Evolutionary conservation across 2,797 vertebrate species (phyloP).

Genomic region (Botia kubotai): DNA sequence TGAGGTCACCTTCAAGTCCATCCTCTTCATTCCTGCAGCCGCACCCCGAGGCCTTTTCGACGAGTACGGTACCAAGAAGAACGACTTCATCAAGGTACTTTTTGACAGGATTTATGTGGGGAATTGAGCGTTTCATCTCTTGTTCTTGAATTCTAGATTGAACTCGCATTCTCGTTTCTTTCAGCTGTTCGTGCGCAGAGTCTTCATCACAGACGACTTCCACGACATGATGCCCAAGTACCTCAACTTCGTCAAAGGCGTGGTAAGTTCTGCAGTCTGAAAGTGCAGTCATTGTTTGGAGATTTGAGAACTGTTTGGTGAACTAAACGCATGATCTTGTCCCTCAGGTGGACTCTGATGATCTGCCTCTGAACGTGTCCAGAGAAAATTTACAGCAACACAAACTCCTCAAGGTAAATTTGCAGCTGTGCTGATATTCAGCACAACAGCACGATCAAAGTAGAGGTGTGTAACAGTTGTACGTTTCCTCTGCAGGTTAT

Average conservation of each 20-base stretch:
- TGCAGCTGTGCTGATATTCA: no score
- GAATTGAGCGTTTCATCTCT: not conserved
- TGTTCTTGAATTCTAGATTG: not conserved
- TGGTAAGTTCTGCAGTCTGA: slow-evolving; percentile 81
- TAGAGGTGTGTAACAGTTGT: not conserved
- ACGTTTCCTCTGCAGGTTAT: slow-evolving; percentile 83
- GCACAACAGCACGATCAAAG: no score
- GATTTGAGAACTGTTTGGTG: not conserved
- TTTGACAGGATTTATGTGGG: no score
- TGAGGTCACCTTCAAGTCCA: slow-evolving; percentile 98
- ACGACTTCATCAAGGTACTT: slow-evolving; percentile 94
- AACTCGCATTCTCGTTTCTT: not conserved
- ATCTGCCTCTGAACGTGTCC: slow-evolving; percentile 96
- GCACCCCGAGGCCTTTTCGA: slow-evolving; percentile 97
- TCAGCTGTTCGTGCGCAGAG: slow-evolving; percentile 85
- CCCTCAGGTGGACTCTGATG: slow-evolving; percentile 94
- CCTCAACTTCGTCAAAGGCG: slow-evolving; percentile 95
- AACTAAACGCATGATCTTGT: slow-evolving; percentile 1
- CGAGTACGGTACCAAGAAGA: slow-evolving; percentile 98
- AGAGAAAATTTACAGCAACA: slow-evolving; percentile 98
- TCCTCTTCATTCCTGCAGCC: slow-evolving; percentile 90
- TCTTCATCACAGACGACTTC: slow-evolving; percentile 99
- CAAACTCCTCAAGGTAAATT: slow-evolving; percentile 92
- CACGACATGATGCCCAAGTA: slow-evolving; percentile 99
- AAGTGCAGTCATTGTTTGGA: not conserved